Conservation (phyloP, 2,113 vertebrate species). For the Cariama cristata region DNA sequence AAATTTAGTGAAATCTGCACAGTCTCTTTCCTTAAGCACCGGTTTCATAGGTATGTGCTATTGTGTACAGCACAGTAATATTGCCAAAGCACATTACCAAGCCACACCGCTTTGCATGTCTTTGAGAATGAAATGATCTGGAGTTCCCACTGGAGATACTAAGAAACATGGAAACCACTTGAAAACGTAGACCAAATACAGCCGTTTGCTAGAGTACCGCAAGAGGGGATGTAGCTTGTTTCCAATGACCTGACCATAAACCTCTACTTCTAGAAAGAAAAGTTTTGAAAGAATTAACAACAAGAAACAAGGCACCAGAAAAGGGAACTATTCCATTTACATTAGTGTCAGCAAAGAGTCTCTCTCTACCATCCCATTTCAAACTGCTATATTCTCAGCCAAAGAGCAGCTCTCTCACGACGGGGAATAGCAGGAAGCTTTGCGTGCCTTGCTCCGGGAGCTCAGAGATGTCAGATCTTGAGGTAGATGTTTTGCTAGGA, state of each 20-base stretch:
- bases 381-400: background rate
- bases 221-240: background rate
- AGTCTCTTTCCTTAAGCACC: background rate
- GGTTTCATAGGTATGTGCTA: background rate
- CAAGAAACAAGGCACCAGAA: background rate
- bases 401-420: background rate
- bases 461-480: background rate
- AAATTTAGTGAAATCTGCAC: background rate
- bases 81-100: background rate
- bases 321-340: background rate
- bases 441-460: background rate
- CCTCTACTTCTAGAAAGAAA: background rate
- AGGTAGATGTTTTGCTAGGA: background rate
- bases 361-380: background rate
- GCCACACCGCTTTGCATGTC: accelerated
- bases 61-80: accelerated
- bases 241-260: background rate
- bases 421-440: background rate
- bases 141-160: background rate
- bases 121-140: background rate
- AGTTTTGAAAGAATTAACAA: background rate
- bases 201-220: background rate
- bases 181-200: background rate
- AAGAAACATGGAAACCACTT: background rate
- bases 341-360: background rate